Percentiles rank a stretch among this genome's conserved stretches.
These are phyloP conservation scores for Allygus modestus DNA, from an alignment of 2,888 invertebrate species.

Conservation along the genomic window DNA sequence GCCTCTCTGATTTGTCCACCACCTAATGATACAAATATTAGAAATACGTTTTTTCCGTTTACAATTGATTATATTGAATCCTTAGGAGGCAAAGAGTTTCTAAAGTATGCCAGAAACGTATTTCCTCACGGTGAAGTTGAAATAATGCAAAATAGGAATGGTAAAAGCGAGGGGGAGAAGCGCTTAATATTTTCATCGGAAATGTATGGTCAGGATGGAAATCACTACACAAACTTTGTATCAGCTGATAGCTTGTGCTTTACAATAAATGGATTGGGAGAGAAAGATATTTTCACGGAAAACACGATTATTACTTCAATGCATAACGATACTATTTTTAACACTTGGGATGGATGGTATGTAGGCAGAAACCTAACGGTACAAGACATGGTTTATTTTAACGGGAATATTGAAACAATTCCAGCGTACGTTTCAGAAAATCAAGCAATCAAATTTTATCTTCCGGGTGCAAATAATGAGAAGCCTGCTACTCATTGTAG, in stretches of 20 bases:
- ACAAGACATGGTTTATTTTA: neutral
- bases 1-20: neutral
- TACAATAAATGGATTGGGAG: too few species aligned
- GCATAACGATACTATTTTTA: too few species aligned
- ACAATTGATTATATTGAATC: neutral
- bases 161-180: neutral
- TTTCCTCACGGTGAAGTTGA: neutral
- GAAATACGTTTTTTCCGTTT: neutral
- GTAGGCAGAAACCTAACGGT: neutral
- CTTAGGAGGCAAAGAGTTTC: neutral
- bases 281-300: neutral
- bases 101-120: neutral
- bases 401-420: neutral
- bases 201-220: neutral
- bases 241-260: neutral
- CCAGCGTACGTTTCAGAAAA: neutral
- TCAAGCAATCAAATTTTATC: neutral
- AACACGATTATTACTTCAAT: neutral
- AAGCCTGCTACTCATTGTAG: neutral
- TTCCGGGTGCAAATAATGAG: too few species aligned
- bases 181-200: too few species aligned
- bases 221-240: neutral
- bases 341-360: neutral
- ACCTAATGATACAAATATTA: too few species aligned
- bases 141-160: neutral